Conservation (phyloP, 2,888 invertebrate genomes). For the Griposia aprilina region DNA sequence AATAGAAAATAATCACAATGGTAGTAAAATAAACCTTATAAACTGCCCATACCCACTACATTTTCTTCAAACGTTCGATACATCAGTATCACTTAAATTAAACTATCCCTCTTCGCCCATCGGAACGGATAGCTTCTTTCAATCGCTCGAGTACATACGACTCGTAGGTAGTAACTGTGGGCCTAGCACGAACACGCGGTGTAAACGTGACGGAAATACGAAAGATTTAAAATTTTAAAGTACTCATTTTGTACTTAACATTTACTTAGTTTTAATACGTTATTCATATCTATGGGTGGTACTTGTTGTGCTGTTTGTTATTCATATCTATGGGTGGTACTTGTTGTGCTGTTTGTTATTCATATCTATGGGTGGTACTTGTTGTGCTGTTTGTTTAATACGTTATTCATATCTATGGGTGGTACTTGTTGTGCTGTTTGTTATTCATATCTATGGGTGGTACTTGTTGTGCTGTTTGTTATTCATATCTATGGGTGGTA, state of each 20-base stretch:
- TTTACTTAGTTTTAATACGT: background rate
- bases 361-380: no score
- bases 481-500: background rate
- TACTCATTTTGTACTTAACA: background rate
- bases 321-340: no score
- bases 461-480: no score
- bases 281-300: background rate
- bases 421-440: no score
- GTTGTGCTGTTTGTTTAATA: background rate
- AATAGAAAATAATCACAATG: no score
- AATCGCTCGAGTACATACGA: constrained; percentile 25
- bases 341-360: background rate
- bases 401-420: background rate
- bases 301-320: background rate
- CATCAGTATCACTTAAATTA: constrained; percentile 48
- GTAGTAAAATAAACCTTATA: no score
- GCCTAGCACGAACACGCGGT: background rate
- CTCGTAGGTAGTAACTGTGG: background rate
- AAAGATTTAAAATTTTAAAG: background rate
- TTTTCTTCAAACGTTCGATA: constrained; percentile 12
- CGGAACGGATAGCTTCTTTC: constrained; percentile 38
- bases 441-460: background rate
- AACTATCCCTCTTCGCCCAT: constrained; percentile 31
- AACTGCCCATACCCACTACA: background rate
- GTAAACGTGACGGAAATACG: no score